Evolutionary conservation across 2,888 invertebrate species (phyloP).

Genomic region (Lithophane leautieri): DNA sequence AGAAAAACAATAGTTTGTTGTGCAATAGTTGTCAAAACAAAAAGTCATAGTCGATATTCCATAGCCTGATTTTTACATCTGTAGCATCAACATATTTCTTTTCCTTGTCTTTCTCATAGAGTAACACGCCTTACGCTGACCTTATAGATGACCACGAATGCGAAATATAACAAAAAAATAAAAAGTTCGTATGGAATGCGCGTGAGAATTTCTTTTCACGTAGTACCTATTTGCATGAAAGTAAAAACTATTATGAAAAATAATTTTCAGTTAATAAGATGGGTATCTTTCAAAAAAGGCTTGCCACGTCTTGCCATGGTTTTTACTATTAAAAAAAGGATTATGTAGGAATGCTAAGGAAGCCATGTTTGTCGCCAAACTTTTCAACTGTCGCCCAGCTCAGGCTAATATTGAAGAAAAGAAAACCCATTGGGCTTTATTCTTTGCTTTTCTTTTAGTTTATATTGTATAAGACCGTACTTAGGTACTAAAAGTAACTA

Average conservation of each 20-base stretch:
- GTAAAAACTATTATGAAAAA: not conserved
- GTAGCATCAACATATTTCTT: not conserved
- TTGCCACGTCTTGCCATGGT: not conserved
- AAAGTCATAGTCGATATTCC: slow-evolving; percentile 68
- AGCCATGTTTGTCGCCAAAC: not conserved
- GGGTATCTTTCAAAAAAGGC: not conserved
- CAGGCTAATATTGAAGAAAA: not conserved
- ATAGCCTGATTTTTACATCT: accelerated
- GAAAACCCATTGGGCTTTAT: not conserved
- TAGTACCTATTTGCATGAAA: not conserved
- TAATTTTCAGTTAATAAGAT: not conserved
- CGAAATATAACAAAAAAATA: not conserved
- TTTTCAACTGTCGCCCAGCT: no score
- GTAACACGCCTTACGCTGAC: accelerated
- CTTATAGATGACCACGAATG: not conserved
- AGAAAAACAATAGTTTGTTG: slow-evolving; percentile 76
- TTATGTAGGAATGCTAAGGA: not conserved
- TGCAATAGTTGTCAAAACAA: slow-evolving; percentile 76
- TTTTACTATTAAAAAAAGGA: not conserved
- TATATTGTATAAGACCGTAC: not conserved
- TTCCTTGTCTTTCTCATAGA: not conserved
- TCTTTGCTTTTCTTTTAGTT: no score
- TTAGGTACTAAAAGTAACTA: not conserved
- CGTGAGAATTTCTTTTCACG: slow-evolving; percentile 9
- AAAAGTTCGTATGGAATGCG: not conserved